Evolutionary conservation across 2,113 vertebrate species (phyloP).

Genomic region (Thomomys bottae): DNA sequence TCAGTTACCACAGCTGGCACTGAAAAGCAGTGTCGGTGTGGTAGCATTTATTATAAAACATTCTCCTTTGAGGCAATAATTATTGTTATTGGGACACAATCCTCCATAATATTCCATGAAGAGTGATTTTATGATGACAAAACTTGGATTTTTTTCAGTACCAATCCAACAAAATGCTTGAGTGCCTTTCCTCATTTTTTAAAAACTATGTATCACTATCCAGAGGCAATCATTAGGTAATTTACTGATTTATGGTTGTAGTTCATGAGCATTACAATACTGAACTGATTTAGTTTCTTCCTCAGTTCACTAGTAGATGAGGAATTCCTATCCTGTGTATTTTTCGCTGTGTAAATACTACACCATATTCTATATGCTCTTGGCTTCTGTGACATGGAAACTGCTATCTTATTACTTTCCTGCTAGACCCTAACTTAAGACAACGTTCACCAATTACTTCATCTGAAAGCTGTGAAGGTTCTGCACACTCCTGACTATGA

Average conservation of each 20-base stretch:
- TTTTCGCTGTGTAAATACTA: slow-evolving; percentile 60
- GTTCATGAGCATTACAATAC: slow-evolving; percentile 82
- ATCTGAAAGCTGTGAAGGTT: slow-evolving; percentile 47
- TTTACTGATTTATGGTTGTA: slow-evolving; percentile 82
- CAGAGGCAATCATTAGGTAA: slow-evolving; percentile 84
- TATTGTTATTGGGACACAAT: slow-evolving; percentile 75
- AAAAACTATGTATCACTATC: slow-evolving; percentile 80
- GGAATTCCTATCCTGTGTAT: slow-evolving; percentile 70
- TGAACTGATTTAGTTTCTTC: slow-evolving; percentile 71
- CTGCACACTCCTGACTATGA: slow-evolving; percentile 35
- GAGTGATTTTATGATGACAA: slow-evolving; percentile 75
- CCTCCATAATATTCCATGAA: slow-evolving; percentile 76
- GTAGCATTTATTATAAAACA: slow-evolving; percentile 79
- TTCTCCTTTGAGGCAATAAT: slow-evolving; percentile 74
- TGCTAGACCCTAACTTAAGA: slow-evolving; percentile 66
- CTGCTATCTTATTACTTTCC: slow-evolving; percentile 57
- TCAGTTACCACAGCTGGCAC: slow-evolving; percentile 54
- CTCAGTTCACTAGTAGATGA: slow-evolving; percentile 48
- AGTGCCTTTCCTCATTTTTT: slow-evolving; percentile 83
- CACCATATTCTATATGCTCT: slow-evolving; percentile 14
- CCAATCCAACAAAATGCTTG: slow-evolving; percentile 76
- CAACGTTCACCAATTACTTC: slow-evolving; percentile 59
- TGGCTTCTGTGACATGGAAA: slow-evolving; percentile 66
- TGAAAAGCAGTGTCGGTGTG: slow-evolving; percentile 48
- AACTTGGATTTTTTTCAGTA: slow-evolving; percentile 81